Evolutionary conservation across 2,113 vertebrate species (phyloP), one percentile per base, ranked within the genome.

Genomic region (Theristicus caerulescens): DNA sequence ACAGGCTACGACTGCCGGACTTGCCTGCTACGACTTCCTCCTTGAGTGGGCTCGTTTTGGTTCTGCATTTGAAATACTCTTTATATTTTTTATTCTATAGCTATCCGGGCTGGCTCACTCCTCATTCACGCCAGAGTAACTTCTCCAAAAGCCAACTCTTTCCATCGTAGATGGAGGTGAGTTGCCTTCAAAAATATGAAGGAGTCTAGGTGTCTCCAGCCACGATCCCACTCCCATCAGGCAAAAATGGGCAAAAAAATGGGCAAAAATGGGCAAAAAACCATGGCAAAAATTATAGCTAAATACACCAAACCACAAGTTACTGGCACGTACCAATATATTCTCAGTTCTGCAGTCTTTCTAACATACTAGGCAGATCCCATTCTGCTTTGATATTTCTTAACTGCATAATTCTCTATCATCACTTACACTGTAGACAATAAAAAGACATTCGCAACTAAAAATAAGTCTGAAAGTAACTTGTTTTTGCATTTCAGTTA

Each of bases 401-500:
- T 32, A 51, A 2, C 82, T 2, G 54, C 64, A 47, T 44, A 32
- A 46, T 78, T 83, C 86, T 17, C 87, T 26, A 16, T 13, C 89
- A n/a, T 21, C 73, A 5, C 72, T 91, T 62, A 13, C 54, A 10
- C 69, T 57, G 44, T 26, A 89, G 49, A 95, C 72, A 94, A 95
- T 27, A 24, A 78, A 88, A 64, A 91, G 69, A 3, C 73, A 62
- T 70, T 66, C 31, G 2, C 69, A 73, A 84, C 65, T 6, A 61
- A 86, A 57, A 83, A 65, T 65, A 67, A 72, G 59, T 9, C 79
- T 76, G 83, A 86, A 88, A 92, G 58, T 71, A 83, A 86, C 86
- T 86, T 25, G 5, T 22, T 66, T 49, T 66, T 52, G 27, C 40
- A 2, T 65, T 81, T 73, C 64, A 71, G 83, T 69, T 34, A 38